Evolutionary conservation across 2,888 invertebrate species (phyloP).

Genomic region (Augochlorella aurata): DNA sequence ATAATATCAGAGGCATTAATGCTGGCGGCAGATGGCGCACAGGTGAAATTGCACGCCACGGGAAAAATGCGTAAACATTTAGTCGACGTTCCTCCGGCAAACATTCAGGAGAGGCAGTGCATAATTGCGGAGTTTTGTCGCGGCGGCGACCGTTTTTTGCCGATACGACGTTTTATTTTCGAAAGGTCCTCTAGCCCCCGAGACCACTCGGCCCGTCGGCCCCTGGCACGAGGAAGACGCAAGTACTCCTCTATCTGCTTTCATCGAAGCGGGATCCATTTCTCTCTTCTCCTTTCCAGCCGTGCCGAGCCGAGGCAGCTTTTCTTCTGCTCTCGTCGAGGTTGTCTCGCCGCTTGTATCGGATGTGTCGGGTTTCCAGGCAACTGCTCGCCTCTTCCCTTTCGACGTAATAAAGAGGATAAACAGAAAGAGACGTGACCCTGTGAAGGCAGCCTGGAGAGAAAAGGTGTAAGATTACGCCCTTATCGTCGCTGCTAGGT

Average conservation of each 20-base stretch:
- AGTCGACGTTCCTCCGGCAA: neutral
- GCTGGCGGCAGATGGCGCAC: neutral
- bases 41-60: neutral
- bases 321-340: constrained; percentile 34
- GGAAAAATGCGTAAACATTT: neutral
- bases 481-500: constrained; percentile 71
- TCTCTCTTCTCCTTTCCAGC: constrained; percentile 39
- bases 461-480: constrained; percentile 78
- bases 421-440: constrained; percentile 75
- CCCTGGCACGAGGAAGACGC: constrained; percentile 52
- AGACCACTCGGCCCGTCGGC: constrained; percentile 61
- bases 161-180: constrained; percentile 64
- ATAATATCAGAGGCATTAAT: constrained; percentile 23
- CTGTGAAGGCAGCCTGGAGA: constrained; percentile 55
- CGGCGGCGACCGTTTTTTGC: constrained; percentile 57
- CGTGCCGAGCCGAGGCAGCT: neutral
- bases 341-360: constrained; percentile 51
- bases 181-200: constrained; percentile 59
- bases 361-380: constrained; percentile 67
- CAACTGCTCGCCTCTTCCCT: constrained; percentile 54
- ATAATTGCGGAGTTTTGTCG: constrained; percentile 60
- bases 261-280: constrained; percentile 69
- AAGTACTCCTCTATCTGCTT: constrained; percentile 64
- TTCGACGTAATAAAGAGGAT: constrained; percentile 74
- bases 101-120: constrained; percentile 16